Evolutionary conservation across 35 echinoderm and acorn worm genomes (phyloP).

Genomic region (Apostichopus californicus): DNA sequence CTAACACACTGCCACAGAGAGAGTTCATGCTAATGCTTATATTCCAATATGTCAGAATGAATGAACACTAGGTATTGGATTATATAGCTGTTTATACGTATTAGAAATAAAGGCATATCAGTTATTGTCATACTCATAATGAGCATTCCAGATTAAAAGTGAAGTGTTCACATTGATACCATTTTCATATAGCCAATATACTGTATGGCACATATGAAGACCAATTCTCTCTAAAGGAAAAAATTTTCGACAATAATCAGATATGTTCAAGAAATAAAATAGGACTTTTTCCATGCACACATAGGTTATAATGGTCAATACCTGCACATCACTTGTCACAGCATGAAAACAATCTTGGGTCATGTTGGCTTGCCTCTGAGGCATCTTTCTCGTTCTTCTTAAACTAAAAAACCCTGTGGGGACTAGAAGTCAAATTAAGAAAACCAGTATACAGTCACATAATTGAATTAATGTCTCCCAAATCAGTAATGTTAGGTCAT

Average conservation of each 20-base stretch:
- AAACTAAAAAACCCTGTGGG: background rate
- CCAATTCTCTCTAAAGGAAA: background rate
- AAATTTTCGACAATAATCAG: background rate
- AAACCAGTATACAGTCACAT: background rate
- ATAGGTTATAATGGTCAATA: background rate
- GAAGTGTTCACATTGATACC: too few relatives aligned
- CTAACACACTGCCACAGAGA: too few relatives aligned
- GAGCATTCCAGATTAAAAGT: too few relatives aligned
- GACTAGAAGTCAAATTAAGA: background rate
- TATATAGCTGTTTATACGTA: too few relatives aligned
- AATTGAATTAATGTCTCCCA: background rate
- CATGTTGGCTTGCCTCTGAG: background rate
- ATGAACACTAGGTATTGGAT: too few relatives aligned
- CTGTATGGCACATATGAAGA: background rate
- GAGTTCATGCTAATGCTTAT: too few relatives aligned
- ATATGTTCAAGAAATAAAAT: background rate
- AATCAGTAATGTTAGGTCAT: background rate
- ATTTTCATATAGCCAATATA: too few relatives aligned
- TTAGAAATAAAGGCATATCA: too few relatives aligned
- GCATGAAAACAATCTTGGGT: background rate
- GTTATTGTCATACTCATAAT: too few relatives aligned
- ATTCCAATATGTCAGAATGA: too few relatives aligned
- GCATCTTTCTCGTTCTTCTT: background rate
- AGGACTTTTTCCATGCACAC: background rate
- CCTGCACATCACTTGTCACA: background rate